Conservation (phyloP, 2,113 vertebrate genomes). For the Micromys minutus region DNA sequence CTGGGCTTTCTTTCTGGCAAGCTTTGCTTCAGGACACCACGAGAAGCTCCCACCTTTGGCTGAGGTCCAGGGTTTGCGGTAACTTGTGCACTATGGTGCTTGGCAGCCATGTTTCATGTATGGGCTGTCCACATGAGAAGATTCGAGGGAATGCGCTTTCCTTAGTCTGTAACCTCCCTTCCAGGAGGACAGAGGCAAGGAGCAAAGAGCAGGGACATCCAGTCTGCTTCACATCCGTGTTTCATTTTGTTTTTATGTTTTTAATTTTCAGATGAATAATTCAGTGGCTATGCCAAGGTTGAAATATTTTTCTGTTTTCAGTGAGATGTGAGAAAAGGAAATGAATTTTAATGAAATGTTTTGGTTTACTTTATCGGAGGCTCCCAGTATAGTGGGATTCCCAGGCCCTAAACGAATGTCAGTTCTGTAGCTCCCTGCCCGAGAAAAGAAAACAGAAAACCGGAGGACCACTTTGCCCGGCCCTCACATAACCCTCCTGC, state of each 20-base stretch:
- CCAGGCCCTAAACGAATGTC: constrained; percentile 69
- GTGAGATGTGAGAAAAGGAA: constrained; percentile 80
- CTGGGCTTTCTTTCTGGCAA: background rate
- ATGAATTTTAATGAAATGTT: constrained; percentile 81
- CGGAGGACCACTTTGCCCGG: background rate
- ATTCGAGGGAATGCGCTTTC: rapidly evolving
- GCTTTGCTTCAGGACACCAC: rapidly evolving
- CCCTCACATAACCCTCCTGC: rapidly evolving
- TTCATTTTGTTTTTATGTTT: constrained; percentile 62
- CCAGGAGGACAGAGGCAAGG: background rate
- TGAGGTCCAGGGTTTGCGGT: background rate
- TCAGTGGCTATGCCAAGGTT: constrained; percentile 79
- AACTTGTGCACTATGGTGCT: rapidly evolving
- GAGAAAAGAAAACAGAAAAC: constrained; percentile 25
- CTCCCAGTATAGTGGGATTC: constrained; percentile 65
- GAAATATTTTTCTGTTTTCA: constrained; percentile 81
- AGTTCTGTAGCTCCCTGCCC: constrained; percentile 39
- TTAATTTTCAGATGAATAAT: constrained; percentile 79
- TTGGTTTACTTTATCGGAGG: constrained; percentile 79
- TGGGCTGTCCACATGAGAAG: background rate
- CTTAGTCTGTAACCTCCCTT: background rate
- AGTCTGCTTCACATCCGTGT: background rate
- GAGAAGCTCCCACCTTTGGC: background rate
- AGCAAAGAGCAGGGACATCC: background rate
- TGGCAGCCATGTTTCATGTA: rapidly evolving